These are phyloP conservation scores for Trichonephila clavata DNA, from an alignment of 1,140 invertebrate genomes.

Conservation along the genomic window DNA sequence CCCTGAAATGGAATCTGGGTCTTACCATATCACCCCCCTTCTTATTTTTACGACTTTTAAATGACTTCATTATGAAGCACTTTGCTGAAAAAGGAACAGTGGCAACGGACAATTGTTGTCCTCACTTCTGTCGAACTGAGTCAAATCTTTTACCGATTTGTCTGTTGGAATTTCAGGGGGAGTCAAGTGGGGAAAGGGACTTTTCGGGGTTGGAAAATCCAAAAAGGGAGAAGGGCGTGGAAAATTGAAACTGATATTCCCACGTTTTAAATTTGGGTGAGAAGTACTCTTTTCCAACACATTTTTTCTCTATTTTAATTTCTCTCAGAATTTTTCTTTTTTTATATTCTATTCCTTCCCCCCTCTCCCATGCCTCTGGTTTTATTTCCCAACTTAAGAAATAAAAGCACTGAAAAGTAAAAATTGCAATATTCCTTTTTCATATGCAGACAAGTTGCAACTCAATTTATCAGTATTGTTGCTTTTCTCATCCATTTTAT, in stretches of 20 bases:
- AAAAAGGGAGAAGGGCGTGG: background rate
- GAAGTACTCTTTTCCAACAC: too few relatives aligned
- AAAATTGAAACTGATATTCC: background rate
- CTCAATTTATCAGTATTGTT: too few relatives aligned
- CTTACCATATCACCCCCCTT: background rate
- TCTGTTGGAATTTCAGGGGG: background rate
- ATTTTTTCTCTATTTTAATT: too few relatives aligned
- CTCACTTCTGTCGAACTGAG: background rate
- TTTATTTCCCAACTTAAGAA: too few relatives aligned
- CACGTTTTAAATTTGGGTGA: background rate
- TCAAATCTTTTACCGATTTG: background rate
- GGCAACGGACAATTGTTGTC: background rate
- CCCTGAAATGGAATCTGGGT: conserved; percentile 41
- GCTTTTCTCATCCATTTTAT: too few relatives aligned
- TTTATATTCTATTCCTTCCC: too few relatives aligned
- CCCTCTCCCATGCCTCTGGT: too few relatives aligned
- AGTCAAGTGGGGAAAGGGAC: background rate
- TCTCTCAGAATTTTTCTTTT: too few relatives aligned
- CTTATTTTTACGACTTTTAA: conserved; percentile 38
- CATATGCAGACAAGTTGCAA: too few relatives aligned
- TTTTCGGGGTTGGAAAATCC: background rate
- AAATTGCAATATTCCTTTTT: too few relatives aligned
- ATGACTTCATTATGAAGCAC: conserved; percentile 48
- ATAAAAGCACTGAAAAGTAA: too few relatives aligned
- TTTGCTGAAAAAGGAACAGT: background rate